Evolutionary conservation across 2,888 invertebrate species (phyloP).

Genomic region (Tetrapedia diversipes): DNA sequence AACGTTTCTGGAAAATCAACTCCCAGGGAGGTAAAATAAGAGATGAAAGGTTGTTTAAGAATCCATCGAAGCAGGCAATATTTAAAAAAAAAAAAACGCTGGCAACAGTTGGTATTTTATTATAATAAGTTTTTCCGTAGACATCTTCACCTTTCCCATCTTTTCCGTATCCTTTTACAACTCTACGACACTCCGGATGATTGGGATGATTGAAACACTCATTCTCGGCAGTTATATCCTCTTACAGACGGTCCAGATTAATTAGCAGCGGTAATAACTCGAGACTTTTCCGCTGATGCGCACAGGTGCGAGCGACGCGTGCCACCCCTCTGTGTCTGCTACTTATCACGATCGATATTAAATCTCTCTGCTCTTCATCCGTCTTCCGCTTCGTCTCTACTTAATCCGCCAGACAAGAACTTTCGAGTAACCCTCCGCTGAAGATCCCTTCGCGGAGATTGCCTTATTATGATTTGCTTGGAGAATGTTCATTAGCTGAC

Average conservation of each 20-base stretch:
- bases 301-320: constrained; percentile 9
- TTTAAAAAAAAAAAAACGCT: too few relatives aligned
- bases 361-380: not conserved
- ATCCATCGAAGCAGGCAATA: too few relatives aligned
- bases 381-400: not conserved
- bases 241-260: not conserved
- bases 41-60: too few relatives aligned
- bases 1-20: too few relatives aligned
- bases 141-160: too few relatives aligned
- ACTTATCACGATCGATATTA: constrained; percentile 23
- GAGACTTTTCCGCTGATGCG: not conserved
- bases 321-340: not conserved
- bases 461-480: too few relatives aligned
- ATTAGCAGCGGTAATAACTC: constrained; percentile 2
- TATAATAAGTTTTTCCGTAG: not conserved
- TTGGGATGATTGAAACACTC: not conserved
- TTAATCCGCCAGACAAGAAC: not conserved
- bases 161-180: not conserved
- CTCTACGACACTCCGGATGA: not conserved
- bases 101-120: too few relatives aligned
- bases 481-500: not conserved
- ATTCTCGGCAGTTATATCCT: not conserved
- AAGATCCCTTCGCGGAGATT: not conserved
- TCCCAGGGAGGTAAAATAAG: too few relatives aligned
- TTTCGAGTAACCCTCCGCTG: not conserved